Percentiles rank a stretch among this genome's conserved stretches.
These are phyloP conservation scores for Frieseomelitta varia DNA, from an alignment of 1,140 invertebrate species.

Conservation along the genomic window DNA sequence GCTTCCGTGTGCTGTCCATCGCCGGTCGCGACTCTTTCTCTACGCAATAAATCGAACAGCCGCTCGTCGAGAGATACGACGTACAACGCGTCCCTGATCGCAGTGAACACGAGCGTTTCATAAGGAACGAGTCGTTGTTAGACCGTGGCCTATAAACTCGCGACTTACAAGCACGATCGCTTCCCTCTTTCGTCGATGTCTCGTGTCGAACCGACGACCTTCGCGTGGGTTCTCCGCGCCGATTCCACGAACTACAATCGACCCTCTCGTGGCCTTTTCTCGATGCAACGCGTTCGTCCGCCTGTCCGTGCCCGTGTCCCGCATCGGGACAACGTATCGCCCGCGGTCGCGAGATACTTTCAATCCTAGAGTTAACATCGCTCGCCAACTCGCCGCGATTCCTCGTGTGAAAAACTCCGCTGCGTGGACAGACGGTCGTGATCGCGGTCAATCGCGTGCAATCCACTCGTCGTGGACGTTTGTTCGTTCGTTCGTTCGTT, in stretches of 20 bases:
- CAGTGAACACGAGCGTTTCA: constrained; percentile 41
- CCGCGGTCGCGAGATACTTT: constrained; percentile 9
- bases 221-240: constrained; percentile 32
- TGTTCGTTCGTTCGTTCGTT: no score
- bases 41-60: constrained; percentile 27
- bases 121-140: constrained; percentile 43
- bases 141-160: constrained; percentile 46
- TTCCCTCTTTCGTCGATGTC: constrained; percentile 44
- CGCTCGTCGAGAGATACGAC: constrained; percentile 23
- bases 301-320: constrained; percentile 1
- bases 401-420: constrained; percentile 37
- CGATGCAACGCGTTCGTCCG: neutral
- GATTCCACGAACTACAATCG: constrained; percentile 28
- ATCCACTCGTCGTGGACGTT: neutral
- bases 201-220: constrained; percentile 26
- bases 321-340: constrained; percentile 2
- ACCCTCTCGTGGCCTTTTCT: neutral
- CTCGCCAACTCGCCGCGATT: constrained; percentile 23
- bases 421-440: constrained; percentile 32
- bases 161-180: constrained; percentile 48
- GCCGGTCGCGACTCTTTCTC: neutral
- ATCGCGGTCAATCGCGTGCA: constrained; percentile 34
- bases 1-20: constrained; percentile 31
- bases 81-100: constrained; percentile 4
- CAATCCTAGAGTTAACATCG: constrained; percentile 32